Conservation (phyloP, 2,888 invertebrate genomes). For the Pterostichus niger region DNA sequence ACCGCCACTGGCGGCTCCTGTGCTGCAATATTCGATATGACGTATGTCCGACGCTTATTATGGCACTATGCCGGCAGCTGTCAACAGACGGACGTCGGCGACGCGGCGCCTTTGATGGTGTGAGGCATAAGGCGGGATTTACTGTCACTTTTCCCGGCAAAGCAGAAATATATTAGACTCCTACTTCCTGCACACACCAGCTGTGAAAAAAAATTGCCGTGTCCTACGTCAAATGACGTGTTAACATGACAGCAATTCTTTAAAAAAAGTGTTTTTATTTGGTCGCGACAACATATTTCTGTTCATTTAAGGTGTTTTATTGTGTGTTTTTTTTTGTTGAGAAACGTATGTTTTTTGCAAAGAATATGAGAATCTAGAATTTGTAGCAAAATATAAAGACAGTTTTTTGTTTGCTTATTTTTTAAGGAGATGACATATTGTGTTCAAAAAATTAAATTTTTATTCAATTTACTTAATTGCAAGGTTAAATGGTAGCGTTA, state of each 20-base stretch:
- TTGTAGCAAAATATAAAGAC: neutral
- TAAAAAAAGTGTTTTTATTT: constrained; percentile 20
- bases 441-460: neutral
- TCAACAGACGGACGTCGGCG: constrained; percentile 28
- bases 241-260: constrained; percentile 21
- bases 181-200: neutral
- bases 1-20: neutral
- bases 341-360: neutral
- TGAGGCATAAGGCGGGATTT: constrained; percentile 14
- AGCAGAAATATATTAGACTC: constrained; percentile 37
- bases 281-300: constrained; percentile 2
- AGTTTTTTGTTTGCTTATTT: neutral
- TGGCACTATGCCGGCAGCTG: constrained; percentile 36
- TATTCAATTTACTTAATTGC: neutral
- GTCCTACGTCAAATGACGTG: constrained; percentile 27
- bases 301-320: constrained; percentile 19
- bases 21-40: constrained; percentile 43
- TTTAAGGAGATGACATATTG: neutral
- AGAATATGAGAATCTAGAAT: neutral
- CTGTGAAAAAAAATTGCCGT: constrained; percentile 12
- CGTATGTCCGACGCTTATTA: constrained; percentile 42
- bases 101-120: constrained; percentile 9
- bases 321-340: neutral
- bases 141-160: constrained; percentile 40
- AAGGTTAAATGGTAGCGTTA: too few relatives aligned